phyloP scores from a whole-genome alignment of 2,888 invertebrate species.

The Cremastobaeus sp. region DNA sequence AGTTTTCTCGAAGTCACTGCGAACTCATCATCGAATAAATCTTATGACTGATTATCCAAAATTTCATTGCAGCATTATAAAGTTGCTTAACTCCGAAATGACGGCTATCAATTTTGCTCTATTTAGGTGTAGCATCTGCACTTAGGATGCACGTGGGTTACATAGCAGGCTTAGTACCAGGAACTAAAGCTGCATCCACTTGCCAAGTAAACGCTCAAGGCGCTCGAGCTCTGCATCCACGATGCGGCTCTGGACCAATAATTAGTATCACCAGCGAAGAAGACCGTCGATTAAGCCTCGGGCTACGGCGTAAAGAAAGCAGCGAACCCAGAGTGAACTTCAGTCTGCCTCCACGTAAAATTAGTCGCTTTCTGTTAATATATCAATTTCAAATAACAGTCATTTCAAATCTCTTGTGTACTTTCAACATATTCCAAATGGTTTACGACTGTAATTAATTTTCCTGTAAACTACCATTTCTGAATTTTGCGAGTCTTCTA shows the following conservation, averaged over 20 bases:
- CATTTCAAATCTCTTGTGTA: no score
- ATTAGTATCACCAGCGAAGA: constrained; percentile 76
- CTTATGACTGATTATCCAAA: not conserved
- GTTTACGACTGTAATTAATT: no score
- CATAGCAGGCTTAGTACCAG: constrained; percentile 85
- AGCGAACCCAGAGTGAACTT: constrained; percentile 84
- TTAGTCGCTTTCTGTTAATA: no score
- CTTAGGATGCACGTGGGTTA: constrained; percentile 86
- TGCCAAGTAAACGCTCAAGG: constrained; percentile 74
- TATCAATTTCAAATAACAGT: no score
- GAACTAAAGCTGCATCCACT: constrained; percentile 79
- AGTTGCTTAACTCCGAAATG: constrained; percentile 1
- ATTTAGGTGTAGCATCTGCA: constrained; percentile 83
- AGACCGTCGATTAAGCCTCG: constrained; percentile 74
- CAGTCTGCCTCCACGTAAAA: constrained; percentile 72
- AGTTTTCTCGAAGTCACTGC: no score
- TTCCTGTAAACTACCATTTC: no score
- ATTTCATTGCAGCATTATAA: not conserved
- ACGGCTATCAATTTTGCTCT: constrained; percentile 8
- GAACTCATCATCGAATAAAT: no score
- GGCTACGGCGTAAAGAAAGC: constrained; percentile 74
- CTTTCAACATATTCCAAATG: no score
- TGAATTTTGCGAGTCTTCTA: no score
- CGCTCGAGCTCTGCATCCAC: constrained; percentile 70
- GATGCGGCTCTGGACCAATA: constrained; percentile 75